Evolutionary conservation across 1,140 invertebrate species (phyloP).

Genomic region (Propsilocerus akamusi): DNA sequence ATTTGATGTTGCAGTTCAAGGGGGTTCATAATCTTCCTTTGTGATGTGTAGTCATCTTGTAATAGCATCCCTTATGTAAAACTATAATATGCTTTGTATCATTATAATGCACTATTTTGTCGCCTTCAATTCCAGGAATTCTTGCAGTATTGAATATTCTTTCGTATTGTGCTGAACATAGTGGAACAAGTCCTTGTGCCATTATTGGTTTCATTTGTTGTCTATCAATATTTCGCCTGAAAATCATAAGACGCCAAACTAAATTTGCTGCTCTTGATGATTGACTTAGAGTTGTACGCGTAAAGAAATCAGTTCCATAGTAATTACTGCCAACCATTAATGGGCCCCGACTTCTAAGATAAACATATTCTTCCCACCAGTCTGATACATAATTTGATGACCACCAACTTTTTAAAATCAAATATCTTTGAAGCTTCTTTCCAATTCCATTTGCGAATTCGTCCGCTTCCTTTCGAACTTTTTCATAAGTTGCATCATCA

Average conservation of each 20-base stretch:
- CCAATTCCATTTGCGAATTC: conserved; percentile 87
- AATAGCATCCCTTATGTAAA: conserved; percentile 83
- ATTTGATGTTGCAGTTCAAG: background rate
- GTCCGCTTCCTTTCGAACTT: conserved; percentile 66
- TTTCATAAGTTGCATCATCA: conserved; percentile 64
- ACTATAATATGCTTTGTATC: conserved; percentile 90
- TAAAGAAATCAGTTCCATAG: conserved; percentile 87
- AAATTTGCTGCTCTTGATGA: conserved; percentile 81
- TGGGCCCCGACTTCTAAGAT: conserved; percentile 78
- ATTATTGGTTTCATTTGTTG: conserved; percentile 88
- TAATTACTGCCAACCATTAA: conserved; percentile 98
- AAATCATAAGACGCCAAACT: conserved; percentile 65
- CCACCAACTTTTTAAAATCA: conserved; percentile 91
- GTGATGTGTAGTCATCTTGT: conserved; percentile 78
- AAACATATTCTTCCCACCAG: conserved; percentile 99
- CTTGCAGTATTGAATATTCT: conserved; percentile 91
- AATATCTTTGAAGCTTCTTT: conserved; percentile 81
- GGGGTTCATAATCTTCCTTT: conserved; percentile 67
- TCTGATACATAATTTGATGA: conserved; percentile 88
- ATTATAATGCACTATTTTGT: conserved; percentile 69
- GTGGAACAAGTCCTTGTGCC: conserved; percentile 80
- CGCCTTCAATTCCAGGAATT: conserved; percentile 81
- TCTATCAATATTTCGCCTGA: conserved; percentile 72
- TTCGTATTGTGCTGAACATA: conserved; percentile 98
- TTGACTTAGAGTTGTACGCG: conserved; percentile 66